Evolutionary conservation across 2,888 invertebrate species (phyloP), one percentile per base, ranked within the genome.

Genomic region (Halocaridina rubra): DNA sequence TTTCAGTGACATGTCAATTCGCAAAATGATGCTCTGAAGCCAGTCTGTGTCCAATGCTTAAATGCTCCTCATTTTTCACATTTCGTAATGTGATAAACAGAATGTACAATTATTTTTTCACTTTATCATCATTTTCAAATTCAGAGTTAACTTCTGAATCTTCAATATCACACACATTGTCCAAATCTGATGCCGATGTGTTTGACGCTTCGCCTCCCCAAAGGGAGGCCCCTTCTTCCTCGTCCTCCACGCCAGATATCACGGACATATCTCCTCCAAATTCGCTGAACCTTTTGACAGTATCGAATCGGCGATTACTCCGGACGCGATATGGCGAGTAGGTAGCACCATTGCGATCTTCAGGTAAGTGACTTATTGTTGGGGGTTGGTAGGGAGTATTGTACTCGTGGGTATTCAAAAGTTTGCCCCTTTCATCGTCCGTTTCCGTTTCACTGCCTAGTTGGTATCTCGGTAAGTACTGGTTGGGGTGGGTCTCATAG

Each of bases 91-190:
- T 53, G 53, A 7, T 53, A n/a, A n/a, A 53, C 53, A 53, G 4
- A 53, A n/a, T 53, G 16, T 19, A 8, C 27, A 19, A 32, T 53
- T 16, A 76, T 53, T 81, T 76, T 32, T 76, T 81, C 22, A 46
- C 32, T 79, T 84, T 84, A 46, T 80, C 84, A 24, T 86, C 82
- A 76, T 84, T 86, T 76, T 88, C 88, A 81, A 88, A 86, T 67
- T 86, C 88, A 0, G 88, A 88, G 74, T 88, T 88, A 22, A 88
- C 82, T 81, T 96, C 96, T 69, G 95, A 95, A 91, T 92, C 92
- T 91, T 97, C 97, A 90, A 98, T 96, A 92, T 97, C 97, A 93
- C 97, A 97, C 88, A 97, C 93, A 91, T 95, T 94, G 78, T 97
- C 97, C 89, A 96, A 92, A 92, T 96, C 96, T 91, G 97, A 96